Base-by-base conservation (phyloP, 1,140 invertebrate genomes). In the Drosophila virilis region DNA sequence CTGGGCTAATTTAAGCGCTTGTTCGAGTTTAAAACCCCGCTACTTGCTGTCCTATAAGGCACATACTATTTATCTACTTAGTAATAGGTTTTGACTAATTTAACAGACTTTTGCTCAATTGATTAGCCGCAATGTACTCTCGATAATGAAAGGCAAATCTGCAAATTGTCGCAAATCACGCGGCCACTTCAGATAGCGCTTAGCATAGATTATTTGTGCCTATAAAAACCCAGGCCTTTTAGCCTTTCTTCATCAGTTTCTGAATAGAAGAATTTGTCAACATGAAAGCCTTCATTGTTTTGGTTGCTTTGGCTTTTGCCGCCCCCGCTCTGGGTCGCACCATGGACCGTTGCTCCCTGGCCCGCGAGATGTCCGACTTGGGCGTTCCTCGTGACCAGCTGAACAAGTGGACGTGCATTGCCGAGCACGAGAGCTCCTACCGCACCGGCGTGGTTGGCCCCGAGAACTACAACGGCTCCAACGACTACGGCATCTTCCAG, bases 401-500 rank as follows among this genome's bases (percentile, higher is more conserved):
- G 59, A 42, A 46, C 32, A 42, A 51, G 33, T 88, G 81, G 81
- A 55, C 84, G 9, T 89, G 79, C 74, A 85, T 89, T 75, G 85
- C 80, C 52, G 74, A 90, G 75, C 77, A 88, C 68, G 77, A 88
- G 74, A 83, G 78, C 62, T 65, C 75, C 45, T 91, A 67, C 70
- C 80, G 85, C 59, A 89, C 84, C n/a, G 74, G 55, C 37, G 77
- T 78, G 17, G 74, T 83, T 0, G 86, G 86, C 0, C 74, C 75
- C 7, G 50, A 52, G 37, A 92, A 92, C 71, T 66, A 37, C 40
- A 85, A 92, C 59, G 89, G 80, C 17, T 89, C 82, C 62, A 74
- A 78, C 40, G 89, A 92, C 77, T 92, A 83, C 55, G 91, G 91
- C 0, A 75, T 90, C 50, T 92, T 91, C 75, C 91, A 92, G 73